Base-by-base conservation (phyloP, 2,797 vertebrate genomes). In the Xiphophorus birchmanni region DNA sequence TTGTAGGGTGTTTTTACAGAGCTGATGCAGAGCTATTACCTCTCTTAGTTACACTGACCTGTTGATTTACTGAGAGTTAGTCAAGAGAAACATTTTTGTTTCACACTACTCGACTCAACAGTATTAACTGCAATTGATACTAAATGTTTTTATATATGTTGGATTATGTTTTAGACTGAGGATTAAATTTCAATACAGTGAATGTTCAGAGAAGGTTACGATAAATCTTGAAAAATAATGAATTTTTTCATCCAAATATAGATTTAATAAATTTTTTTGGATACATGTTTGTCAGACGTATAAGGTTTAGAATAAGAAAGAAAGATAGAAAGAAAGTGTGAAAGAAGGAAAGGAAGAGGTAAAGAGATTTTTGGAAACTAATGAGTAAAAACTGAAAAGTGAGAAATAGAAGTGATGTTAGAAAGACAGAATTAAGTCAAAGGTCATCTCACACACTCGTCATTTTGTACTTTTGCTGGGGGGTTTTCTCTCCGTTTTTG, bases 51-150 rank as follows among this genome's bases (percentile, higher is more conserved):
- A 42, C 37, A 69, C 10, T 35, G 32, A 69, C 44, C 21, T 44
- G 10, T 23, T 42, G 21, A 69, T 69, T 72, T 78, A 84, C 82
- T 67, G 71, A 84, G 69, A 87, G 82, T 76, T 63, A 32, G 65
- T 77, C 47, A 23, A 45, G 65, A 80, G 63, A 81, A 73, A 78
- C 47, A 29, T 65, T 63, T 18, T 37, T 81, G 73, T 85, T 87
- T 84, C 60, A 50, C 75, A 76, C 75, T 65, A 54, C 81, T 75
- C 74, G 82, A 73, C 84, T 86, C 84, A 47, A 78, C 87, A 86
- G 86, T 84, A 86, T 93, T 92, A 35, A 56, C 75, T 82, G 83
- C 65, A 87, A 12, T 42, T 60, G 75, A 78, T 76, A 81, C 80
- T 72, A 83, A 82, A 80, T 77, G 65, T 82, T 77, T 32, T 73